Conservation (phyloP, 2,113 vertebrate genomes). For the Vimba vimba region DNA sequence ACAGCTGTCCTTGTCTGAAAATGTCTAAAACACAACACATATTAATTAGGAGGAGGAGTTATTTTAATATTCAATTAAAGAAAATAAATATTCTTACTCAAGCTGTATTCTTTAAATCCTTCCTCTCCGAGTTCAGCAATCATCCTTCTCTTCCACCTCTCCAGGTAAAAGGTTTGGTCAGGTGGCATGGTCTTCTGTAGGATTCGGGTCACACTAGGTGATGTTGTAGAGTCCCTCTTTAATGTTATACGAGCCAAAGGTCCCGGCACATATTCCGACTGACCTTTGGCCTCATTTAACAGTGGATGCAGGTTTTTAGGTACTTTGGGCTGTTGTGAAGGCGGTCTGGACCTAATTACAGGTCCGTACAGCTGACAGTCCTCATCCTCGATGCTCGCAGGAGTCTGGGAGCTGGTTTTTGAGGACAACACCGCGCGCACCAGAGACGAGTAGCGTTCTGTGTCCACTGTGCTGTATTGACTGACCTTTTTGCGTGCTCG, state of each 20-base stretch:
- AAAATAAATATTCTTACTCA: conserved; percentile 72
- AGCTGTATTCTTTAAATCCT: conserved; percentile 86
- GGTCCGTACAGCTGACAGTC: conserved; percentile 83
- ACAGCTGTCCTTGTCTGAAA: conserved; percentile 86
- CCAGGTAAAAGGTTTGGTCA: conserved; percentile 84
- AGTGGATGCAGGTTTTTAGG: conserved; percentile 78
- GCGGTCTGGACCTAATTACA: conserved; percentile 68
- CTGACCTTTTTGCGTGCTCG: conserved; percentile 78
- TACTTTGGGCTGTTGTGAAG: conserved; percentile 56
- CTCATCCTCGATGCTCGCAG: conserved; percentile 80
- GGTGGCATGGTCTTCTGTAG: conserved; percentile 89
- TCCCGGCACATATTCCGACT: conserved; percentile 52
- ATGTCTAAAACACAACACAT: conserved; percentile 75
- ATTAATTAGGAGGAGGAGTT: not conserved
- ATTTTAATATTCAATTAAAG: not conserved
- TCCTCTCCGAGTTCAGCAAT: conserved; percentile 86
- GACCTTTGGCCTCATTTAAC: conserved; percentile 68
- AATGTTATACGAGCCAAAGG: conserved; percentile 76
- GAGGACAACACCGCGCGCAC: conserved; percentile 81
- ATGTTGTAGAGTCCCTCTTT: conserved; percentile 54
- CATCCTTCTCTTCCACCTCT: conserved; percentile 91
- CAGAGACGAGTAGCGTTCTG: conserved; percentile 84
- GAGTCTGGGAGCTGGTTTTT: conserved; percentile 77
- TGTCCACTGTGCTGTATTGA: conserved; percentile 82
- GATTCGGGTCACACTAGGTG: conserved; percentile 87